Base-by-base conservation (phyloP, 2,113 vertebrate species). In the Thalassarche chlororhynchos region DNA sequence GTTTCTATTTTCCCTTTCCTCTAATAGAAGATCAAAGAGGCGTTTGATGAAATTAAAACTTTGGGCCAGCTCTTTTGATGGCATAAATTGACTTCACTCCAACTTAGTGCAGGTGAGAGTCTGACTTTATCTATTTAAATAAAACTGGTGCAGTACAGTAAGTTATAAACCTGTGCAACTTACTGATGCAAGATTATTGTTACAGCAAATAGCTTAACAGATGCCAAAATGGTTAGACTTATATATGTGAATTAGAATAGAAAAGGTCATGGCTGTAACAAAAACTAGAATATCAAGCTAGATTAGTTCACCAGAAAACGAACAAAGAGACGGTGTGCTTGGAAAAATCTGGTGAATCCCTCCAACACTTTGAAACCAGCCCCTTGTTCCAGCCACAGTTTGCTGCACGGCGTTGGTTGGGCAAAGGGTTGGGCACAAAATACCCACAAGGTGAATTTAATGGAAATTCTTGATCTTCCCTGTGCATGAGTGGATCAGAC, bases 41-140 rank as follows among this genome's bases (percentile, higher is more conserved):
- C 0, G 78, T 97, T 96, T 97, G 97, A 97, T 97, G 97, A 84
- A 97, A 84, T 72, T 34, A 72, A 87, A 90, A 82, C 57, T 44
- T 36, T 72, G 91, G 96, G 91, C 95, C 78, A 94, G 91, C 82
- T 97, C 96, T 94, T 97, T 97, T 97, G 97, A 97, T 97, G 97
- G 92, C 95, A 96, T 80, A 83, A 93, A 79, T 96, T 97, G 97
- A 97, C 90, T 97, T 15, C 28, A 26, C 34, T 97, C 97, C 97
- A 97, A 54, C 82, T 38, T 14, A 38, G 84, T 2, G 90, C 97
- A 97, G 97, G 97, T 97, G 97, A 97, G 97, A 85, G 95, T 91
- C 90, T 62, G 93, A 78, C 93, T 87, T 95, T 93, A 94, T 94
- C 97, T 96, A 60, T 95, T 94, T 40, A 65, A 97, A 96, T 80